Conservation (phyloP, 2,113 vertebrate genomes). For the Tylochromis polylepis region DNA sequence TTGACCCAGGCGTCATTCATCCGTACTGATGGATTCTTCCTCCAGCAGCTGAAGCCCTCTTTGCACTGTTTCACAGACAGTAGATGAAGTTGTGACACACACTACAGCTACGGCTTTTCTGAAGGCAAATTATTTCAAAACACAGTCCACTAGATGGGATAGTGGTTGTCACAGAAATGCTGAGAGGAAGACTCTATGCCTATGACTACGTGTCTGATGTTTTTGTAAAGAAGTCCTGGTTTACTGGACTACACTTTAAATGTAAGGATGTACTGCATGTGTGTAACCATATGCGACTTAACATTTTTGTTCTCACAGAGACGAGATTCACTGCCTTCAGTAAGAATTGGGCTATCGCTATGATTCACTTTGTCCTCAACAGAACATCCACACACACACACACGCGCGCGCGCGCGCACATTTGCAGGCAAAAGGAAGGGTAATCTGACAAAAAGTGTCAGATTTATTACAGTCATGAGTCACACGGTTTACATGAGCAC, state of each 20-base stretch:
- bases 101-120: background rate
- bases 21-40: background rate
- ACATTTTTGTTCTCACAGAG: conserved; percentile 15
- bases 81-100: background rate
- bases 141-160: background rate
- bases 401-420: background rate
- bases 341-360: conserved; percentile 40
- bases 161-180: background rate
- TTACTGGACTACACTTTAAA: background rate
- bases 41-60: conserved; percentile 4
- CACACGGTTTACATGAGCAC: background rate
- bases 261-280: background rate
- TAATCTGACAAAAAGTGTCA: background rate
- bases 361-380: conserved; percentile 29
- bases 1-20: background rate
- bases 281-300: conserved; percentile 14
- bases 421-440: background rate
- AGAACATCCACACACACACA: background rate
- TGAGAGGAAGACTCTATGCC: background rate
- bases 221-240: background rate
- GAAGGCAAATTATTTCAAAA: background rate
- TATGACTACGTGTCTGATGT: background rate
- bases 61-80: background rate
- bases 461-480: conserved; percentile 27
- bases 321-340: conserved; percentile 24